phyloP scores from a whole-genome alignment of 2,113 vertebrate species.

The Hucho hucho region DNA sequence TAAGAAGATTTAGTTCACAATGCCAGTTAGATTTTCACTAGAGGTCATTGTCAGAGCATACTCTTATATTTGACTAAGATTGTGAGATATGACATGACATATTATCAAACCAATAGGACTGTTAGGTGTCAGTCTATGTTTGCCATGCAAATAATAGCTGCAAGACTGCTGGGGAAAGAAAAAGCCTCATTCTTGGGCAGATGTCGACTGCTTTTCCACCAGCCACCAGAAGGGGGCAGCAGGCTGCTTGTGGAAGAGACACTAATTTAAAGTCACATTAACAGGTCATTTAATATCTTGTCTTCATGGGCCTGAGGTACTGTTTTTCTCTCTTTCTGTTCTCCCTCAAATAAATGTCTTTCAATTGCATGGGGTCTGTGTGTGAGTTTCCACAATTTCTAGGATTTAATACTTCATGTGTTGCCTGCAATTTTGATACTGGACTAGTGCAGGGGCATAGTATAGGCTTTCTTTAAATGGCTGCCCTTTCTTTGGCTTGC shows the following conservation, averaged over 20 bases:
- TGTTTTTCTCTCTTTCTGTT: conserved; percentile 40
- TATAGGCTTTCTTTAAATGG: not conserved
- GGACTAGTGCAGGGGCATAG: not conserved
- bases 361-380: conserved; percentile 30
- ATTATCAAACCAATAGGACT: not conserved
- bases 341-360: conserved; percentile 50
- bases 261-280: conserved; percentile 67
- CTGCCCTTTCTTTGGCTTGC: not conserved
- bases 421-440: not conserved
- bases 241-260: conserved; percentile 49
- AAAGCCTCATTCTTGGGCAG: not conserved
- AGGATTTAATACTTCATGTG: conserved; percentile 44
- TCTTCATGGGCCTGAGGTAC: conserved; percentile 64
- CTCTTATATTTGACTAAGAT: not conserved
- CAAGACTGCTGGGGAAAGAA: not conserved
- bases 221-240: conserved; percentile 69
- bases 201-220: conserved; percentile 1
- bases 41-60: not conserved
- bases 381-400: conserved; percentile 40
- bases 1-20: no score
- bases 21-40: no score
- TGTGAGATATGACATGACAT: not conserved
- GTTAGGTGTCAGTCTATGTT: not conserved
- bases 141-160: not conserved
- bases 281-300: conserved; percentile 74